These are phyloP conservation scores for Heterodera filipjevi DNA, from an alignment of 2,888 invertebrate genomes.

Conservation along the genomic window DNA sequence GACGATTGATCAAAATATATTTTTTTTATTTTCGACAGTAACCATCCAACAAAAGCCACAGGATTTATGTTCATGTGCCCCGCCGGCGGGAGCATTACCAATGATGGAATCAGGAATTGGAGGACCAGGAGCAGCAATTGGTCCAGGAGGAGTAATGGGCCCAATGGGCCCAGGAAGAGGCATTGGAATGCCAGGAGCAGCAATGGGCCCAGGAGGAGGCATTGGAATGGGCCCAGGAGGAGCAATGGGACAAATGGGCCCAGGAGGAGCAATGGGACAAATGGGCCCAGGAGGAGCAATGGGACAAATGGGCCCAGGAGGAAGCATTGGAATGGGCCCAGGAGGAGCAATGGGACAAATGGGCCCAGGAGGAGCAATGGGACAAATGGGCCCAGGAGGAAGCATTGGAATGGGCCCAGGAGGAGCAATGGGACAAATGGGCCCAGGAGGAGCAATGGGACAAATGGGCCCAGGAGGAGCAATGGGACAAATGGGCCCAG, in stretches of 20 bases:
- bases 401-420: background rate
- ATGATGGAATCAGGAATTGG: background rate
- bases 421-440: conserved; percentile 1
- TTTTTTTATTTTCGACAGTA: conserved; percentile 12
- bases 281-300: conserved; percentile 15
- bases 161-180: conserved; percentile 2
- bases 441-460: background rate
- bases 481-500: background rate
- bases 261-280: conserved; percentile 4
- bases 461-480: conserved; percentile 5
- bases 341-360: background rate
- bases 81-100: background rate
- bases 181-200: too few species aligned
- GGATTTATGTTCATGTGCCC: conserved; percentile 26
- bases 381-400: conserved; percentile 1
- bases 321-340: background rate
- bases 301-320: conserved; percentile 10
- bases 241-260: background rate
- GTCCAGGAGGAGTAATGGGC: background rate
- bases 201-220: conserved; percentile 1
- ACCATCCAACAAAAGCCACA: conserved; percentile 26
- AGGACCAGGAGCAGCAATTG: background rate
- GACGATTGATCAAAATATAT: background rate
- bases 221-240: background rate
- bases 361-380: conserved; percentile 2